Conservation (phyloP, 2,888 invertebrate genomes). For the Tipula helvola region DNA sequence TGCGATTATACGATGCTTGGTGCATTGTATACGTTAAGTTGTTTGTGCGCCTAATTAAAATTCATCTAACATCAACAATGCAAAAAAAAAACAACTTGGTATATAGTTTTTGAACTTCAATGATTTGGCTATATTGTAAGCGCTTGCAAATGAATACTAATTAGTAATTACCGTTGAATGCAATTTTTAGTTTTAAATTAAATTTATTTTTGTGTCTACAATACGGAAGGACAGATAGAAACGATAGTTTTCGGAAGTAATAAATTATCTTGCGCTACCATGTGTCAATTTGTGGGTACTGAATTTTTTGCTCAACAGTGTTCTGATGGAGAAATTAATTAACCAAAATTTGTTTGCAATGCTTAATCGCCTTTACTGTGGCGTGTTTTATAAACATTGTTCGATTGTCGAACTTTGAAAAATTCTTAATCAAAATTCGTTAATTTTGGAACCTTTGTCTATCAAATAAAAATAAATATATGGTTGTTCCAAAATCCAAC, state of each 20-base stretch:
- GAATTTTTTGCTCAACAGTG: too few relatives aligned
- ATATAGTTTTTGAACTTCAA: neutral
- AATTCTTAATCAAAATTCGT: too few relatives aligned
- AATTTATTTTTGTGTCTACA: neutral
- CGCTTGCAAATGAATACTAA: neutral
- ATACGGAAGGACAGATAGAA: neutral
- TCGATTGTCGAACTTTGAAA: too few relatives aligned
- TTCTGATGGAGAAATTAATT: neutral
- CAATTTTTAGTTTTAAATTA: neutral
- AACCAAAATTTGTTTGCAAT: too few relatives aligned
- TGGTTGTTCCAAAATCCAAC: too few relatives aligned
- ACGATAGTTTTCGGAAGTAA: neutral
- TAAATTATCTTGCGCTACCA: neutral
- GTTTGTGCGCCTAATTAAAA: neutral
- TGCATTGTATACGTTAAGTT: neutral
- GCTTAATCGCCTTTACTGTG: too few relatives aligned
- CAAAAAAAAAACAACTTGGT: neutral
- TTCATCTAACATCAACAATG: neutral
- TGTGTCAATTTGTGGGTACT: too few relatives aligned
- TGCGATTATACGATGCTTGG: neutral
- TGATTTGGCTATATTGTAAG: neutral
- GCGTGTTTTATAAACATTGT: too few relatives aligned
- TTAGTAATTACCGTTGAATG: neutral
- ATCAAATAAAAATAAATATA: too few relatives aligned
- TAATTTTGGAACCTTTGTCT: too few relatives aligned